Evolutionary conservation across 2,113 vertebrate genomes (phyloP), one percentile per base, ranked within the genome.

Genomic region (Ceratotherium simum): DNA sequence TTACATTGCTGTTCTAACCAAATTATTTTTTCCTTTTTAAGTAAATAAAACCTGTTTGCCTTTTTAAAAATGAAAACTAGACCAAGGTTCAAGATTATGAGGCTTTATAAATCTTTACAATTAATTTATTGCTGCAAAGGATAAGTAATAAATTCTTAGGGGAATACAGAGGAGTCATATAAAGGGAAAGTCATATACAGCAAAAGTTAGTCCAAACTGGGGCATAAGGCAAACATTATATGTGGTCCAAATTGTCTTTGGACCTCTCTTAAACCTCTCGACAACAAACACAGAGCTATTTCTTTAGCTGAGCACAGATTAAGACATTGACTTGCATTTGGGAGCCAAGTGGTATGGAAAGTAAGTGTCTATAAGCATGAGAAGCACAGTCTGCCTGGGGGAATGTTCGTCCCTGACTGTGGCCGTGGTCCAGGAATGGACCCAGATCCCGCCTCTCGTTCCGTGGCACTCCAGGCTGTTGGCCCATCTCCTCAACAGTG

Each of bases 401-500:
- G 23, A n/a, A 21, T 2, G 20, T 11, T 11, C 0, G 0, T 1
- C 1, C 4, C 6, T 25, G 5, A 6, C 58, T 0, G 13, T 4
- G 46, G 60, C 84, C 2, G 6, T 29, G 5, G 2, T 31, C 17
- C 0, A 0, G 54, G 36, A 69, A 29, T 18, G 0, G n/a, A 80
- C 64, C 1, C 11, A 6, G 54, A n/a, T 0, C 9, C 46, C 0
- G 27, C 10, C 14, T 73, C n/a, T 36, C 5, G 1, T 33, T 5
- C 46, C 17, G 1, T 0, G 36, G 3, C 23, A 18, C 3, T 10
- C 31, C 3, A 0, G 13, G n/a, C 6, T 16, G 9, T 4, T 42
- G 2, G 1, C 0, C 0, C 1, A 0, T 21, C 17, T 8, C 54
- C 0, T 8, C 5, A 0, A 20, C 36, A 20, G 25, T 6, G 2